These are phyloP conservation scores for Centropus unirufus DNA, from an alignment of 2,113 vertebrate species.

Conservation along the genomic window DNA sequence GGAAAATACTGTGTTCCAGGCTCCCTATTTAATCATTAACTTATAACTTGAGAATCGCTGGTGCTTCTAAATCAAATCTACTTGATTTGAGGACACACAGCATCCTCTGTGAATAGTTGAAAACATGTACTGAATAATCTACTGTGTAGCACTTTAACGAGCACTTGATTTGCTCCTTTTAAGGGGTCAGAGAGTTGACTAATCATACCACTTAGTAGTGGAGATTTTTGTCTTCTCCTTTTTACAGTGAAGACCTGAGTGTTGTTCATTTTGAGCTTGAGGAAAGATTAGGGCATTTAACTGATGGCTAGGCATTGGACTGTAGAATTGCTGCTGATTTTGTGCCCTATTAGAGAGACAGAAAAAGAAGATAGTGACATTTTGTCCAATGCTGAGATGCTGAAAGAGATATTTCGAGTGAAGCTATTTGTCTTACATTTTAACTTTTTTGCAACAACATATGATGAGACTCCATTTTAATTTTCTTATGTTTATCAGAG, in stretches of 20 bases:
- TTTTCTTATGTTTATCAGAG: neutral
- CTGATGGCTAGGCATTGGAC: neutral
- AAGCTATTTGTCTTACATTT: neutral
- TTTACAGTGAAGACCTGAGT: neutral
- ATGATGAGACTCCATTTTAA: neutral
- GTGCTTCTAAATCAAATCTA: conserved; percentile 21
- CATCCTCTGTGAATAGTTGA: neutral
- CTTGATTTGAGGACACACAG: neutral
- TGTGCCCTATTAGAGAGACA: neutral
- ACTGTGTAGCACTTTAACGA: neutral
- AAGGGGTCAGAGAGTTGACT: neutral
- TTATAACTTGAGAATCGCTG: neutral
- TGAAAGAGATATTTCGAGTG: neutral
- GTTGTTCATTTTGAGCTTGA: neutral
- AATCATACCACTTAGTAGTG: neutral
- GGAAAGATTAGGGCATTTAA: neutral
- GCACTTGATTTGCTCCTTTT: neutral
- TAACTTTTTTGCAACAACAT: neutral
- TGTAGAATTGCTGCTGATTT: neutral
- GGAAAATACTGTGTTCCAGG: neutral
- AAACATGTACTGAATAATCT: neutral
- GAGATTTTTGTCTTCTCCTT: neutral
- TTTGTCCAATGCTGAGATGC: neutral
- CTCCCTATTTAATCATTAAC: conserved; percentile 16
- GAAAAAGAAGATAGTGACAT: neutral